These are phyloP conservation scores for Silurus lanzhouensis DNA, from an alignment of 2,797 vertebrate genomes.

Conservation along the genomic window DNA sequence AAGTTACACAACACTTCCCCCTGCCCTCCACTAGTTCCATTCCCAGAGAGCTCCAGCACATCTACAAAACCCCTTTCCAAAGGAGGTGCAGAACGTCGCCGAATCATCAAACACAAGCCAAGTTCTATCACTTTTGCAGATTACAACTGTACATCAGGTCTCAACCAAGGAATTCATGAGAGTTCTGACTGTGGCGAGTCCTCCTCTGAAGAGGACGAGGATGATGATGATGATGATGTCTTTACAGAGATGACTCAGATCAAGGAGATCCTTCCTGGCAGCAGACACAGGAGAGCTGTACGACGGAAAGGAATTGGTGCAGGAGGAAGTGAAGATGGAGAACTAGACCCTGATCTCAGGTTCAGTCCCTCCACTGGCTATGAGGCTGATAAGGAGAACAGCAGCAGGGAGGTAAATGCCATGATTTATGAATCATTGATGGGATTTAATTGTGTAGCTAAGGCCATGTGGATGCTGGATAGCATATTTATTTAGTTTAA, in stretches of 20 bases:
- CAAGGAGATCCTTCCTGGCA: slow-evolving; percentile 51
- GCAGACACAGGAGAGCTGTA: slow-evolving; percentile 54
- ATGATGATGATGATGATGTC: slow-evolving; percentile 58
- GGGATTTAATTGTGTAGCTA: background rate
- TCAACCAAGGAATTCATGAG: slow-evolving; percentile 55
- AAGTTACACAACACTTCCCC: background rate
- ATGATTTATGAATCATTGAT: background rate
- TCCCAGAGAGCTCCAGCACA: background rate
- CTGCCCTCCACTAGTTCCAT: background rate
- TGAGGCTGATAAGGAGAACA: slow-evolving; percentile 62
- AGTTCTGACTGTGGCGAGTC: slow-evolving; percentile 68
- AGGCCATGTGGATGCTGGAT: background rate
- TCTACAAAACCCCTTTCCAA: slow-evolving; percentile 15
- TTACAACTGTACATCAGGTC: slow-evolving; percentile 31
- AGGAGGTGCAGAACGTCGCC: slow-evolving; percentile 59
- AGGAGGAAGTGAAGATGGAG: slow-evolving; percentile 35
- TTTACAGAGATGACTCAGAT: slow-evolving; percentile 69
- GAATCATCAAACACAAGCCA: slow-evolving; percentile 76
- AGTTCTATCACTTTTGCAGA: slow-evolving; percentile 80
- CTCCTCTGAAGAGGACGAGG: slow-evolving; percentile 65
- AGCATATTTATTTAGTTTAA: background rate
- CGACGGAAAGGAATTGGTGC: slow-evolving; percentile 48
- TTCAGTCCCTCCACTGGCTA: slow-evolving; percentile 40
- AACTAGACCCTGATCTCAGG: background rate
- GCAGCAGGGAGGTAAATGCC: slow-evolving; percentile 61